Conservation (phyloP, 64 coral and sea anemone genomes). For the Stylophora pistillata region DNA sequence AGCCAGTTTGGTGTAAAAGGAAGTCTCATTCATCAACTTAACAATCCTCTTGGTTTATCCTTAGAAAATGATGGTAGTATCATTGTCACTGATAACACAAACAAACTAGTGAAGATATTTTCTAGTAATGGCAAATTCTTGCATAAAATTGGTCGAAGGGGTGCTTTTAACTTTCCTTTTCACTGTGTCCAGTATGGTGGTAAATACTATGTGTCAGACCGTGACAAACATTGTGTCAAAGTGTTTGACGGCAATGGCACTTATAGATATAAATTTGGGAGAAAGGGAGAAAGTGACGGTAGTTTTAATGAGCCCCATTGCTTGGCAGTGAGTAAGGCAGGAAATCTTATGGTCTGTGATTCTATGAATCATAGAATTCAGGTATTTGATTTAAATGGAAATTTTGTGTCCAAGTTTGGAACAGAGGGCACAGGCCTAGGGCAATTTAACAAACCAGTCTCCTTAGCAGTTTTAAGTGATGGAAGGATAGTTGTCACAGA, state of each 20-base stretch:
- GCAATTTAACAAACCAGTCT: constrained; percentile 47
- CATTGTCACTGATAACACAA: neutral
- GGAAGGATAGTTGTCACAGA: constrained; percentile 58
- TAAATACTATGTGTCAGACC: neutral
- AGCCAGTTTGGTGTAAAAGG: constrained; percentile 7
- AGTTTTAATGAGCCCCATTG: constrained; percentile 30
- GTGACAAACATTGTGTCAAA: constrained; percentile 16
- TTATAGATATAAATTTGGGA: constrained; percentile 46
- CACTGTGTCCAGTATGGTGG: neutral
- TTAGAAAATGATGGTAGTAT: neutral
- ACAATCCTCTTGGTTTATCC: neutral
- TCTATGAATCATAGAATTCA: constrained; percentile 66
- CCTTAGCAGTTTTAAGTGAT: constrained; percentile 39
- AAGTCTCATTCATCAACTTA: neutral
- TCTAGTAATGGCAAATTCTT: neutral
- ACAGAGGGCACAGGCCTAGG: constrained; percentile 57
- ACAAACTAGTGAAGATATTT: neutral
- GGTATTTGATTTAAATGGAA: constrained; percentile 52
- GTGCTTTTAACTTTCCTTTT: neutral
- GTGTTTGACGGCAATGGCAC: constrained; percentile 55
- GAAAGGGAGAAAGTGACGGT: neutral
- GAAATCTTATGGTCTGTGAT: constrained; percentile 56
- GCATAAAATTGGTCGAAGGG: neutral
- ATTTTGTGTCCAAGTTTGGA: constrained; percentile 66
- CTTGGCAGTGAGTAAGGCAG: constrained; percentile 43